These are phyloP conservation scores for Lonchura striata DNA, from an alignment of 2,113 vertebrate genomes.

Conservation along the genomic window DNA sequence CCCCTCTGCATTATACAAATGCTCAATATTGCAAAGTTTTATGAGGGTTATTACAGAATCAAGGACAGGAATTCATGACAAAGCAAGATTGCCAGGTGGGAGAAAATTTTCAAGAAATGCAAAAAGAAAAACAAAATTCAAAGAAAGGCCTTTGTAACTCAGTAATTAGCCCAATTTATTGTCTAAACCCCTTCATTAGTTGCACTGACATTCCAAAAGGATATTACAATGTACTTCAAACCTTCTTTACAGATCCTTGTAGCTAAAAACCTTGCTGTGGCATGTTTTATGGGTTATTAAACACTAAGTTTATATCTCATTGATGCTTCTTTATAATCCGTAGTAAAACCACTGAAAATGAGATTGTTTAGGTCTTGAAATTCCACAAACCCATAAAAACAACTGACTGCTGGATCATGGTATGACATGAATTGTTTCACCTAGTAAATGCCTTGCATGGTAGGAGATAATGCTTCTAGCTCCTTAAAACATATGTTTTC, in stretches of 20 bases:
- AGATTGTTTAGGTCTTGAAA: background rate
- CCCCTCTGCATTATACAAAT: background rate
- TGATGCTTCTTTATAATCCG: background rate
- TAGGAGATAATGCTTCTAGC: background rate
- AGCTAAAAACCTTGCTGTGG: background rate
- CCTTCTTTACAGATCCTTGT: background rate
- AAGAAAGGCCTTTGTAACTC: background rate
- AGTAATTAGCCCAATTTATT: background rate
- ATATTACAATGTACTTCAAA: background rate
- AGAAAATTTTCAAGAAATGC: background rate
- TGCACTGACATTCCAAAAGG: background rate
- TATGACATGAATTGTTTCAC: background rate
- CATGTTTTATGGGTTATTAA: background rate
- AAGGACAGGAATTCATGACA: background rate
- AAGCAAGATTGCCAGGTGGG: background rate
- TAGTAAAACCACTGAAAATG: background rate
- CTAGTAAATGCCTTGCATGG: background rate
- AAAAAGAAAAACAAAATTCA: background rate
- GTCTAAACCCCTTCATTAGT: background rate
- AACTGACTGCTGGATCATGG: background rate
- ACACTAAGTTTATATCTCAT: background rate
- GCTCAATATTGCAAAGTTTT: background rate
- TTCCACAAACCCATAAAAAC: background rate
- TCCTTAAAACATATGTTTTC: background rate
- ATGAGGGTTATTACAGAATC: background rate